These are phyloP conservation scores for Polydesmus complanatus DNA, from an alignment of 2,888 invertebrate species.

Conservation along the genomic window DNA sequence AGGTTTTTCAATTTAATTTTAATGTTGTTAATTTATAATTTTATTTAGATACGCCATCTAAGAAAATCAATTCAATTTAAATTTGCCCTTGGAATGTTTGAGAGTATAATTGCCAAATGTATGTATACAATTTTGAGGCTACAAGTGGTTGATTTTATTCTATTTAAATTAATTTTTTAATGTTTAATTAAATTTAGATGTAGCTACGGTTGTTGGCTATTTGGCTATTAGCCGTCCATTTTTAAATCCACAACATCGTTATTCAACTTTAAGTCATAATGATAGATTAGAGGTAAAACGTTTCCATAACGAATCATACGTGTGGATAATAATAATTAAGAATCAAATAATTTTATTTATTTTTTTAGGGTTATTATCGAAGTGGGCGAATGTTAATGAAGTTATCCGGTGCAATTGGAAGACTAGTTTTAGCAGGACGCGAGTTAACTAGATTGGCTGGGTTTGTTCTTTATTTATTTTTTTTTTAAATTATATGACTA, in stretches of 20 bases:
- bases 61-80: conserved; percentile 77
- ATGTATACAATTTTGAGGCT: too few relatives aligned
- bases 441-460: conserved; percentile 89
- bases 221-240: conserved; percentile 90
- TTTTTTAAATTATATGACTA: not conserved
- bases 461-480: conserved; percentile 22
- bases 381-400: conserved; percentile 93
- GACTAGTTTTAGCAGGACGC: conserved; percentile 83
- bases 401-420: conserved; percentile 91
- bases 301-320: not conserved
- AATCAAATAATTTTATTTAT: conserved; percentile 19
- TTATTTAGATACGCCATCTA: conserved; percentile 54
- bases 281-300: conserved; percentile 59
- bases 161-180: not conserved
- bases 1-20: not conserved
- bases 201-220: conserved; percentile 93
- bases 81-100: conserved; percentile 81
- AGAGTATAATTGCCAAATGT: conserved; percentile 95
- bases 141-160: not conserved
- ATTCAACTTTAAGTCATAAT: conserved; percentile 49
- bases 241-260: conserved; percentile 56
- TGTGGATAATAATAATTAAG: not conserved
- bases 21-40: not conserved
- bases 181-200: conserved; percentile 45
- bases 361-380: conserved; percentile 71